phyloP scores from a whole-genome alignment of 2,113 vertebrate genomes.

The Tetrao urogallus region DNA sequence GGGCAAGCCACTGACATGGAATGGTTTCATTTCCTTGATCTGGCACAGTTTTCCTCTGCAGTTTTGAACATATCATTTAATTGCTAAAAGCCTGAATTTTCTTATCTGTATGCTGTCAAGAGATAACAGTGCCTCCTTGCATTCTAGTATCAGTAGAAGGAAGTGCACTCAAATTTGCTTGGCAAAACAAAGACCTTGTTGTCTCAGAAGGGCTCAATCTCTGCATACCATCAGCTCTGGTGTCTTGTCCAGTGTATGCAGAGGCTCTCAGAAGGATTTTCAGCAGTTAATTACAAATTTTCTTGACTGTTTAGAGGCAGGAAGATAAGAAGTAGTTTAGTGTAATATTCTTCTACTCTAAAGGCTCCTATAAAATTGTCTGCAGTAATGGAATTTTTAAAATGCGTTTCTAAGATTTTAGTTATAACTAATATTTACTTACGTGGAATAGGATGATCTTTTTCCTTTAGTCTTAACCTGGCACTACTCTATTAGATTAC shows the following conservation, averaged over 20 bases:
- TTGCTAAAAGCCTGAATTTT: conserved; percentile 7
- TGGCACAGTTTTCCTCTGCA: conserved; percentile 12
- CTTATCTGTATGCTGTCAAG: neutral
- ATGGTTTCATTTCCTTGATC: conserved; percentile 25
- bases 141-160: neutral
- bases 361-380: neutral
- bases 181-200: neutral
- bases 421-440: neutral
- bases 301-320: neutral
- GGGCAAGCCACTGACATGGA: neutral
- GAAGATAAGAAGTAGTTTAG: neutral
- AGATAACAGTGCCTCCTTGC: conserved; percentile 3
- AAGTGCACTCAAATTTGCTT: neutral
- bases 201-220: neutral
- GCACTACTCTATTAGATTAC: fast-evolving
- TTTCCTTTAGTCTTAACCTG: neutral
- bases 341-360: neutral
- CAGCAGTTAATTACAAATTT: neutral
- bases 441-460: neutral
- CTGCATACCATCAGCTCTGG: neutral
- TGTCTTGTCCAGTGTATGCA: neutral
- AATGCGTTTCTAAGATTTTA: neutral
- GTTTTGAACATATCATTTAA: neutral
- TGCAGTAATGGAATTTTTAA: neutral
- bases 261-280: neutral